phyloP scores from a whole-genome alignment of 2,888 invertebrate genomes.

The Caenorhabditis sp. region DNA sequence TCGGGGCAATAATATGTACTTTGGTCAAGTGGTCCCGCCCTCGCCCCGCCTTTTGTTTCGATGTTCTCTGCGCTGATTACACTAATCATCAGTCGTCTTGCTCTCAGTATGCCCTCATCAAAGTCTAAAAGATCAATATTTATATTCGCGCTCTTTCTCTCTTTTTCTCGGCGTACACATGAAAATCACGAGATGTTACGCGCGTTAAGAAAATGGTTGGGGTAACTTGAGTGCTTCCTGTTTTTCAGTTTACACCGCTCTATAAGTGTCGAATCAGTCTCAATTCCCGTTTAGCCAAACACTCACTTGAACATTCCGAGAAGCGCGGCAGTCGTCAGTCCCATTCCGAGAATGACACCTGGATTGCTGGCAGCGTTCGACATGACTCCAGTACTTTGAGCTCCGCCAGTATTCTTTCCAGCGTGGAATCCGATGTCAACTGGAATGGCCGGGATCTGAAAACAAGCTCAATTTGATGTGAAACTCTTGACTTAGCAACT shows the following conservation, averaged over 20 bases:
- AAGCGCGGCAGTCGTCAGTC: slow-evolving; percentile 75
- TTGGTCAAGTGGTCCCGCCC: neutral
- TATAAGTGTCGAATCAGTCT: neutral
- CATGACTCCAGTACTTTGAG: slow-evolving; percentile 52
- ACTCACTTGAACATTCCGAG: slow-evolving; percentile 77
- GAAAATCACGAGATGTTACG: neutral
- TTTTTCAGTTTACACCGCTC: neutral
- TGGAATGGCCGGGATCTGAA: slow-evolving; percentile 77
- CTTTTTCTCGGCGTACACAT: neutral
- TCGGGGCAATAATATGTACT: neutral
- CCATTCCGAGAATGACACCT: slow-evolving; percentile 78
- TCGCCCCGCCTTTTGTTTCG: neutral
- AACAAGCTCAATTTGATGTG: neutral
- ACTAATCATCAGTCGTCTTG: neutral
- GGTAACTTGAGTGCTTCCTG: neutral
- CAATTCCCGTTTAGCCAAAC: neutral
- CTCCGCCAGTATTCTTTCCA: slow-evolving; percentile 67
- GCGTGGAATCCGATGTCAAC: slow-evolving; percentile 76
- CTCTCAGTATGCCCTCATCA: neutral
- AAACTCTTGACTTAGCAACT: slow-evolving; percentile 10
- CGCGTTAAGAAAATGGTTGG: neutral
- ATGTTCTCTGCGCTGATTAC: slow-evolving; percentile 1
- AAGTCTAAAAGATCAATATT: slow-evolving; percentile 14
- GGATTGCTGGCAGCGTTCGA: slow-evolving; percentile 73
- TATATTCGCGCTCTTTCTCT: neutral